Base-by-base conservation (phyloP, 2,888 invertebrate genomes). In the Epiblema foenella region DNA sequence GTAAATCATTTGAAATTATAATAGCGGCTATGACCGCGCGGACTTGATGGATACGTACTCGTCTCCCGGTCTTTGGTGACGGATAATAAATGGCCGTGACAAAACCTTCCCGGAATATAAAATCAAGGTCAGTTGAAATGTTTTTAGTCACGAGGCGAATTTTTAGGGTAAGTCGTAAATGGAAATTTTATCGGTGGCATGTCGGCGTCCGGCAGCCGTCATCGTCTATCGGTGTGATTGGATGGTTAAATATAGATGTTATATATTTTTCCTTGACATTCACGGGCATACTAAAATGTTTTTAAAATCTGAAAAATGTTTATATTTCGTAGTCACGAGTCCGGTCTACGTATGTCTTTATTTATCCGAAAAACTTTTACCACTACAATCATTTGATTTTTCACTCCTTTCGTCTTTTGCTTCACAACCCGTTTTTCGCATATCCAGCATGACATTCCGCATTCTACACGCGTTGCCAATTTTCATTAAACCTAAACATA, bases 1-100 rank as follows among this genome's bases (percentile, higher is more conserved):
- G 83, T 85, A 82, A 83, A 85, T 84, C 85, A 82, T 85, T 86
- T 83, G 77, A 81, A 84, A 84, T 85, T 85, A 85, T 84, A 86
- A 85, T 85, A 81, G 83, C 77, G 78, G 79, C 75, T 78, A 83
- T 85, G n/a, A n/a, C n/a, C n/a, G n/a, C n/a, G n/a, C n/a, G n/a
- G n/a, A 83, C 85, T 86, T 89, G 89, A 87, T 88, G 86, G 87
- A 88, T 85, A 82, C 78, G 79, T 72, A 74, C 76, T 77, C 79
- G 81, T 82, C 79, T 79, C 76, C 77, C 66, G 58, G 75, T 76
- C 76, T 75, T 75, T 69, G 69, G 74, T 74, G 77, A 71, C 78
- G 78, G 79, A 83, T 87, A 88, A 90, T 88, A 83, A 86, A 89
- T 88, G 81, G 76, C 67, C 74, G 75, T 75, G 78, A 75, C 77